Conservation (phyloP, 1,140 invertebrate genomes). For the Drosophila lini region DNA sequence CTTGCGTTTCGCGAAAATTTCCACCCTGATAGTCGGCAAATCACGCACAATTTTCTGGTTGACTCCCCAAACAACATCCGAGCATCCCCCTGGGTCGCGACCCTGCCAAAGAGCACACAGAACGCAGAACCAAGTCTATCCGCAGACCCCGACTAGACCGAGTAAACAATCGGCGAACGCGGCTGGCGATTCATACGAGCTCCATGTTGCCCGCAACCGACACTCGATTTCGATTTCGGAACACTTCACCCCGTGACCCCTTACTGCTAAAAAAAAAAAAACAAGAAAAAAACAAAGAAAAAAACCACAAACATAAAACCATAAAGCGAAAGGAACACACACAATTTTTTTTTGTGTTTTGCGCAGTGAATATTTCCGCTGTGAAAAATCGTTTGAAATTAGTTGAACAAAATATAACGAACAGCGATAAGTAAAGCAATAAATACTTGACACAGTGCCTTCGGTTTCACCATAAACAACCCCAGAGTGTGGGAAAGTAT, state of each 20-base stretch:
- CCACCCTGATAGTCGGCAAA: neutral
- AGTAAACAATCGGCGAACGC: conserved; percentile 68
- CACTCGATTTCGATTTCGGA: conserved; percentile 34
- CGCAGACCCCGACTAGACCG: conserved; percentile 53
- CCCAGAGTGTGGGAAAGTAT: neutral
- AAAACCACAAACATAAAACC: conserved; percentile 23
- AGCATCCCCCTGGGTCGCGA: conserved; percentile 9
- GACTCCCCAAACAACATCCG: neutral
- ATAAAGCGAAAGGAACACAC: conserved; percentile 18
- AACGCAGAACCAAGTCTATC: conserved; percentile 17
- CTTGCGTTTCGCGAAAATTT: too few relatives aligned
- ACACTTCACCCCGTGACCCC: conserved; percentile 27
- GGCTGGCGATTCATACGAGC: conserved; percentile 55
- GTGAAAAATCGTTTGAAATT: conserved; percentile 74
- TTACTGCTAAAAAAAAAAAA: conserved; percentile 31
- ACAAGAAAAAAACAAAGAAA: conserved; percentile 10
- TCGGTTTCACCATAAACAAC: conserved; percentile 51
- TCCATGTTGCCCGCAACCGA: conserved; percentile 4
- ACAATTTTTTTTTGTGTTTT: conserved; percentile 20
- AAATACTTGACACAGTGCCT: conserved; percentile 64
- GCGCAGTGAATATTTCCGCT: conserved; percentile 53
- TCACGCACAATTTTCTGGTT: neutral
- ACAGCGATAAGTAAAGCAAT: conserved; percentile 63
- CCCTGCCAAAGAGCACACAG: conserved; percentile 19
- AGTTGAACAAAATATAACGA: conserved; percentile 65